phyloP scores from a whole-genome alignment of 2,888 invertebrate species.

The Diarsia dahlii region DNA sequence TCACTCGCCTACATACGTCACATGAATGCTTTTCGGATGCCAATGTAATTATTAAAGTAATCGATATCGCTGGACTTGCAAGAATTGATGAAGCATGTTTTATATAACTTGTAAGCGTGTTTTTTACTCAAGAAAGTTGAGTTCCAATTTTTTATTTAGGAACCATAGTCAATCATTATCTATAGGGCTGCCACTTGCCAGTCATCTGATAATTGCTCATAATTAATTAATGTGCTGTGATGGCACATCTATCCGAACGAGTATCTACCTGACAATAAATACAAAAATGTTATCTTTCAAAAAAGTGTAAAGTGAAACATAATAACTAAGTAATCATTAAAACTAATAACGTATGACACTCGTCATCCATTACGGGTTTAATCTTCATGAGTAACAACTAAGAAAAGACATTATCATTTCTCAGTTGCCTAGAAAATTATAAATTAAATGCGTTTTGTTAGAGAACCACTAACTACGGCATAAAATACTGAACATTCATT shows the following conservation, averaged over 20 bases:
- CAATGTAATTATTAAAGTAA: conserved; percentile 79
- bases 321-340: conserved; percentile 8
- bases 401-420: conserved; percentile 26
- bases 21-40: conserved; percentile 82
- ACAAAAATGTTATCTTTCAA: conserved; percentile 5
- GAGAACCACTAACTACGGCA: conserved; percentile 26
- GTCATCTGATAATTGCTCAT: not conserved
- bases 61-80: conserved; percentile 72
- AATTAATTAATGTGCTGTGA: not conserved
- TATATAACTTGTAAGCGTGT: conserved; percentile 9
- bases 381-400: conserved; percentile 33
- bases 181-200: conserved; percentile 21
- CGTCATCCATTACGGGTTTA: conserved; percentile 27
- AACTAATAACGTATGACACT: conserved; percentile 4
- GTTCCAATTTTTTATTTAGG: conserved; percentile 37
- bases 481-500: conserved; percentile 28
- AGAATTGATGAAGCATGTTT: conserved; percentile 52
- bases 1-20: conserved; percentile 81
- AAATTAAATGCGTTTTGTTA: conserved; percentile 48
- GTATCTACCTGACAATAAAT: not conserved
- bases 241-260: not conserved
- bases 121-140: conserved; percentile 40
- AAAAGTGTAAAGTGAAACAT: not conserved
- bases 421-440: conserved; percentile 36
- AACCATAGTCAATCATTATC: conserved; percentile 41